A percentile compares a stretch with the other conserved stretches of the same genome.
Evolutionary conservation across 2,888 invertebrate genomes (phyloP).

Genomic region (Hydrotaea cyrtoneurina): DNA sequence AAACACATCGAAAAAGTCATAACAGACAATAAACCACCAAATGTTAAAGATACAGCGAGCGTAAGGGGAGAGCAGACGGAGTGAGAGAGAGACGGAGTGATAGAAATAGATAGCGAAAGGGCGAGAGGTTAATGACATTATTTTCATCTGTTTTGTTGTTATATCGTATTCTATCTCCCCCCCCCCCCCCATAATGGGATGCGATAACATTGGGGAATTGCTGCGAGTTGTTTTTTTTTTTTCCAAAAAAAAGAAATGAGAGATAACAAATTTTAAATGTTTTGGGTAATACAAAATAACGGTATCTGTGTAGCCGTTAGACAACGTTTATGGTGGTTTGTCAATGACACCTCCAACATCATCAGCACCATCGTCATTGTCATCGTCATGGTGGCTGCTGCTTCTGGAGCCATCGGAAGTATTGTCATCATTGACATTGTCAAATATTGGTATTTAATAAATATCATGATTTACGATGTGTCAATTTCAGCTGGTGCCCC

Average conservation of each 20-base stretch:
- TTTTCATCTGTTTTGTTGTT: background rate
- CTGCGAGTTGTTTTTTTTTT: background rate
- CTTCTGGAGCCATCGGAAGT: background rate
- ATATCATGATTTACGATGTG: slow-evolving; percentile 73
- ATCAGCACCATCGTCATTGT: slow-evolving; percentile 18
- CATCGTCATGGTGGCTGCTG: background rate
- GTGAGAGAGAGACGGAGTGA: background rate
- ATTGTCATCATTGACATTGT: slow-evolving; percentile 19
- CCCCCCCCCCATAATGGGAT: background rate
- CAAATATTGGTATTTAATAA: slow-evolving; percentile 71
- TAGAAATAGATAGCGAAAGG: background rate
- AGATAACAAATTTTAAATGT: slow-evolving; percentile 23
- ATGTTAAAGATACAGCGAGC: background rate
- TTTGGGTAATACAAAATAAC: background rate
- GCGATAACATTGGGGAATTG: slow-evolving; percentile 12
- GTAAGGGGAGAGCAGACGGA: background rate
- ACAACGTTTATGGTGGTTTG: background rate
- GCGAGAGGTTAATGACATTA: slow-evolving; percentile 35
- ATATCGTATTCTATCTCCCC: background rate
- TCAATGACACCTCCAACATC: background rate
- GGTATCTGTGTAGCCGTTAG: background rate
- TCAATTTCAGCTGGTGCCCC: slow-evolving; percentile 71
- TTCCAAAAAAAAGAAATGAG: background rate
- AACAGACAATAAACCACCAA: slow-evolving; percentile 21
- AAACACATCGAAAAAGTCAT: slow-evolving; percentile 25